Percentiles rank a stretch among this genome's conserved stretches.
phyloP scores from a whole-genome alignment of 2,797 vertebrate species.

The Remorina albescens region DNA sequence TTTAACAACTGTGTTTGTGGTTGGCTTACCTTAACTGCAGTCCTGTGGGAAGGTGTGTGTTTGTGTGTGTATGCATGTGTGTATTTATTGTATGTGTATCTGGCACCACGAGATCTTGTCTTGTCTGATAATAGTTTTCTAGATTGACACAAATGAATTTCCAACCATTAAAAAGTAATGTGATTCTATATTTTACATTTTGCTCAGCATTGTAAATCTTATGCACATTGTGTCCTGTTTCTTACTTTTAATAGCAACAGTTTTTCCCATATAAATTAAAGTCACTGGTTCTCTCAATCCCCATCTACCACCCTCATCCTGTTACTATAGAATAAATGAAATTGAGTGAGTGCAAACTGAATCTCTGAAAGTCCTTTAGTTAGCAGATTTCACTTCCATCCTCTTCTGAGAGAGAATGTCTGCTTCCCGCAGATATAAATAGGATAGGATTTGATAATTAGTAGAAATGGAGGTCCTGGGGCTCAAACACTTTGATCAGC shows the following conservation, averaged over 20 bases:
- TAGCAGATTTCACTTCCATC: slow-evolving; percentile 82
- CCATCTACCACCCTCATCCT: slow-evolving; percentile 47
- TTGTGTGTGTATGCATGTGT: slow-evolving; percentile 30
- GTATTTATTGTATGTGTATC: slow-evolving; percentile 13
- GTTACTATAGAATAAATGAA: slow-evolving; percentile 66
- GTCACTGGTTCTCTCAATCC: slow-evolving; percentile 52
- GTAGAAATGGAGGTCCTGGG: slow-evolving; percentile 80
- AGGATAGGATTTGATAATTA: slow-evolving; percentile 84
- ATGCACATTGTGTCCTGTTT: slow-evolving; percentile 29
- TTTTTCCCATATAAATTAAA: slow-evolving; percentile 44
- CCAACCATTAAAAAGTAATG: neutral
- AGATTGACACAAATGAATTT: slow-evolving; percentile 21
- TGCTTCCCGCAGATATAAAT: slow-evolving; percentile 84
- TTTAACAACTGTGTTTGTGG: slow-evolving; percentile 93
- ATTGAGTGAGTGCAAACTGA: slow-evolving; percentile 65
- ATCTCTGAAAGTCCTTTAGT: slow-evolving; percentile 73
- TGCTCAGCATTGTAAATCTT: slow-evolving; percentile 10
- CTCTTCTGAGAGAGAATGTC: slow-evolving; percentile 75
- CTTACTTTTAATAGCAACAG: slow-evolving; percentile 36
- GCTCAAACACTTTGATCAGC: slow-evolving; percentile 78
- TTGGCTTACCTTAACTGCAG: slow-evolving; percentile 89
- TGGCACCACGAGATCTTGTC: slow-evolving; percentile 12
- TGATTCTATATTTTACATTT: slow-evolving; percentile 23
- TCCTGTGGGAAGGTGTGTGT: slow-evolving; percentile 59
- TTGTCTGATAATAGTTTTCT: slow-evolving; percentile 28